Evolutionary conservation across 1,140 invertebrate genomes (phyloP).

Genomic region (Heterodera schachtii): DNA sequence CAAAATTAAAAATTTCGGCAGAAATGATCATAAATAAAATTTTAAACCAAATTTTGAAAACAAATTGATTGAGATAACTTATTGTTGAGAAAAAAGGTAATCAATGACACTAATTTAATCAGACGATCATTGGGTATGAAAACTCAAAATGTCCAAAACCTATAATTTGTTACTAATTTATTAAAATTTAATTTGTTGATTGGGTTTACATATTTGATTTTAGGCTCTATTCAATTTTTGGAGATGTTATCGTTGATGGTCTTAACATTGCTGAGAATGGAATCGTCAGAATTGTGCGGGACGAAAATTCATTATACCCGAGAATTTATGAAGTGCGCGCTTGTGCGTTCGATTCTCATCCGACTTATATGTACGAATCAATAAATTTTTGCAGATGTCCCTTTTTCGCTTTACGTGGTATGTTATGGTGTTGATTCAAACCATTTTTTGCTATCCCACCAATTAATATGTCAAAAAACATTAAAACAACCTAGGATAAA

Average conservation of each 20-base stretch:
- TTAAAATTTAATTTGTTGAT: background rate
- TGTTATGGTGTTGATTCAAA: background rate
- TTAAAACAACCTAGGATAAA: background rate
- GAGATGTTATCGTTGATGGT: slow-evolving; percentile 20
- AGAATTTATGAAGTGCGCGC: slow-evolving; percentile 11
- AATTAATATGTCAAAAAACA: too few species aligned
- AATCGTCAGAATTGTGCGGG: slow-evolving; percentile 20
- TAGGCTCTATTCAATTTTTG: slow-evolving; percentile 1
- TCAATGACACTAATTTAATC: too few species aligned
- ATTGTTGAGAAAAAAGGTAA: too few species aligned
- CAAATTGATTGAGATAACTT: too few species aligned
- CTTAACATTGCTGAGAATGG: slow-evolving; percentile 20
- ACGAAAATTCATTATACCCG: slow-evolving; percentile 8
- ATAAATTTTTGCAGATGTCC: slow-evolving; percentile 24
- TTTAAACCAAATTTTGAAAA: background rate
- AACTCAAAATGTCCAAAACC: too few species aligned
- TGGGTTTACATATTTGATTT: background rate
- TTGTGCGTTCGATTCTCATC: background rate
- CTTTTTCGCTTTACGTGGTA: slow-evolving; percentile 11
- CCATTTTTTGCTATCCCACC: background rate
- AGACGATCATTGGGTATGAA: too few species aligned
- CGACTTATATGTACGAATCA: slow-evolving; percentile 14
- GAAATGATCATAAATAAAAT: background rate
- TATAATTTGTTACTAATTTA: too few species aligned
- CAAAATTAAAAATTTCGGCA: too few species aligned